A percentile compares a stretch with the other conserved stretches of the same genome.
These are phyloP conservation scores for Cirrhinus mrigala DNA, from an alignment of 2,797 vertebrate genomes.

Conservation along the genomic window DNA sequence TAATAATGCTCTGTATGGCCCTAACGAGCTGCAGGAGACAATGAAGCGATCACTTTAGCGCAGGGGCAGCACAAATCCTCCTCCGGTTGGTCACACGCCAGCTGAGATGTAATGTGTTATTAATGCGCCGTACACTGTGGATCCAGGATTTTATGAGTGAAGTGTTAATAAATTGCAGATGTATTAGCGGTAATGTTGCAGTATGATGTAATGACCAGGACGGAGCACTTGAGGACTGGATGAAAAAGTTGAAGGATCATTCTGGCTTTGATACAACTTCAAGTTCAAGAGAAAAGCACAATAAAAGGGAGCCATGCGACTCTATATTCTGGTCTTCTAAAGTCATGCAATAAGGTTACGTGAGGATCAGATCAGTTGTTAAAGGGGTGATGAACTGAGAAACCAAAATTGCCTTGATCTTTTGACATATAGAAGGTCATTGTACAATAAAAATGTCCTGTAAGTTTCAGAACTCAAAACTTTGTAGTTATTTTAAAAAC, in stretches of 20 bases:
- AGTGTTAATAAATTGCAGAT: constrained; percentile 54
- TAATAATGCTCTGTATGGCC: constrained; percentile 62
- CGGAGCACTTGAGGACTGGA: not conserved
- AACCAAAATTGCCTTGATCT: too few relatives aligned
- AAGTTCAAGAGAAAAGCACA: not conserved
- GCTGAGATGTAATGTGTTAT: constrained; percentile 59
- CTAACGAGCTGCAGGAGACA: constrained; percentile 65
- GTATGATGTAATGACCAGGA: constrained; percentile 3
- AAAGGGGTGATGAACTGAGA: too few relatives aligned
- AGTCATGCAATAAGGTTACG: not conserved
- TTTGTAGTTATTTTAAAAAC: too few relatives aligned
- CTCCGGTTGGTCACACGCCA: constrained; percentile 56
- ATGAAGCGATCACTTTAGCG: constrained; percentile 58
- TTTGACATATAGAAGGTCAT: too few relatives aligned
- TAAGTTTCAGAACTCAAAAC: too few relatives aligned
- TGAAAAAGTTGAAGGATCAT: not conserved
- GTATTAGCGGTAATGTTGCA: constrained; percentile 25
- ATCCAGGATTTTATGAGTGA: constrained; percentile 54
- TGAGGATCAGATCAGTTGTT: too few relatives aligned
- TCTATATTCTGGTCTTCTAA: not conserved
- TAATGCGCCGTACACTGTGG: constrained; percentile 56
- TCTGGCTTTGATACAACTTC: not conserved
- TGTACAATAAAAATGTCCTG: too few relatives aligned
- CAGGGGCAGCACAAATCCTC: constrained; percentile 49
- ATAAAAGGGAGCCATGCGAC: not conserved